These are phyloP conservation scores for Agrilus biguttatus DNA, from an alignment of 2,888 invertebrate genomes.

Conservation along the genomic window DNA sequence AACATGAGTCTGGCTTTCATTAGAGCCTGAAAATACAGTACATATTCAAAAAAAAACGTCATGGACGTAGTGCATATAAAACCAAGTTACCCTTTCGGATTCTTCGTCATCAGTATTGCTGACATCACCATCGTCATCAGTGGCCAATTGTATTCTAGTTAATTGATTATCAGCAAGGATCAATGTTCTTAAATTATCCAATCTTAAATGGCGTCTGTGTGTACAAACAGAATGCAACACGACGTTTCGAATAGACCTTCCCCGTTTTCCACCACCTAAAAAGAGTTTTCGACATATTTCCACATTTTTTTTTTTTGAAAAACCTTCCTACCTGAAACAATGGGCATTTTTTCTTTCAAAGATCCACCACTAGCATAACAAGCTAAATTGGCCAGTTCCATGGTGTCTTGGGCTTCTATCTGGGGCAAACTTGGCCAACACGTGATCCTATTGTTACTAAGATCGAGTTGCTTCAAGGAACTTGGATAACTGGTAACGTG, in stretches of 20 bases:
- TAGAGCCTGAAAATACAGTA: background rate
- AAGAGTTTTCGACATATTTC: background rate
- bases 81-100: constrained; percentile 41
- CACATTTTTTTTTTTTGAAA: too few species aligned
- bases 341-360: constrained; percentile 23
- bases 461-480: constrained; percentile 77
- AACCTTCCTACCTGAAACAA: constrained; percentile 21
- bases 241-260: constrained; percentile 53
- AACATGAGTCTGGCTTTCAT: constrained; percentile 61
- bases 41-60: background rate
- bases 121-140: constrained; percentile 61
- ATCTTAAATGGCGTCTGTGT: constrained; percentile 68
- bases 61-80: background rate
- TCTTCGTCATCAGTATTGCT: constrained; percentile 42
- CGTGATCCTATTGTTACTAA: constrained; percentile 82
- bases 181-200: constrained; percentile 69
- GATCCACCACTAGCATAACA: constrained; percentile 38
- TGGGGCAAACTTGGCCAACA: constrained; percentile 81
- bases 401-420: constrained; percentile 42
- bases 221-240: constrained; percentile 70
- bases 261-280: constrained; percentile 33
- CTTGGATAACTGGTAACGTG: constrained; percentile 83
- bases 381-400: constrained; percentile 51
- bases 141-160: constrained; percentile 63
- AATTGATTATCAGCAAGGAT: constrained; percentile 79